Conservation (phyloP, 2,113 vertebrate species). For the Nycticryphes semicollaris region DNA sequence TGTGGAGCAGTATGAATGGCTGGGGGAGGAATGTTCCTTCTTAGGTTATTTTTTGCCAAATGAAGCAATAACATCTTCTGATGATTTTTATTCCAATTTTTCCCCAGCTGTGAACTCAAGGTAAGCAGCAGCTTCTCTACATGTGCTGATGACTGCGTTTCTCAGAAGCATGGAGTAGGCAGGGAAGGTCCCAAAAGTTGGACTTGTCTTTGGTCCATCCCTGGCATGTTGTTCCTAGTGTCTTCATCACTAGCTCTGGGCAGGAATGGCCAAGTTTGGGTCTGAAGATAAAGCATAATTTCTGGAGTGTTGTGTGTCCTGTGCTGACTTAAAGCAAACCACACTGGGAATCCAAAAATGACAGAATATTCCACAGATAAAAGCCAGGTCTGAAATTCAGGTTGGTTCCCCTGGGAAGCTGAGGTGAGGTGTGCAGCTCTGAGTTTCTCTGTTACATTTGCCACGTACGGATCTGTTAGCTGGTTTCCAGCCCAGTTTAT, state of each 20-base stretch:
- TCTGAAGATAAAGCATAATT: not conserved
- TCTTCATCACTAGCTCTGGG: not conserved
- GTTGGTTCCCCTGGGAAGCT: not conserved
- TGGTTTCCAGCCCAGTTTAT: not conserved
- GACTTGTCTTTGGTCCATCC: not conserved
- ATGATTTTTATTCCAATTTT: not conserved
- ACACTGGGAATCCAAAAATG: not conserved
- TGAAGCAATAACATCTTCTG: not conserved
- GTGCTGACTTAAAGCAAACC: not conserved
- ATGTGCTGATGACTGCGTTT: not conserved
- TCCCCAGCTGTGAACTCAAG: not conserved
- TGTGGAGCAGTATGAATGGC: not conserved
- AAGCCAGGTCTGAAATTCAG: not conserved
- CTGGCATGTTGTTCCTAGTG: not conserved
- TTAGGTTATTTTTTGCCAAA: not conserved
- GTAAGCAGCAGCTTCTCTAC: not conserved
- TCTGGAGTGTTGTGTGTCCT: not conserved
- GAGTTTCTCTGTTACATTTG: not conserved
- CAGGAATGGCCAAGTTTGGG: not conserved
- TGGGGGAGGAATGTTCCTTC: not conserved
- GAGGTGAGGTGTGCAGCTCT: not conserved
- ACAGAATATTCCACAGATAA: not conserved
- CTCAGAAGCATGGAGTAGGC: not conserved
- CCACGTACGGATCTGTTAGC: not conserved
- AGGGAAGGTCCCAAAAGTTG: not conserved